These are phyloP conservation scores for Asteroscopus sphinx DNA, from an alignment of 2,888 invertebrate genomes.

Conservation along the genomic window DNA sequence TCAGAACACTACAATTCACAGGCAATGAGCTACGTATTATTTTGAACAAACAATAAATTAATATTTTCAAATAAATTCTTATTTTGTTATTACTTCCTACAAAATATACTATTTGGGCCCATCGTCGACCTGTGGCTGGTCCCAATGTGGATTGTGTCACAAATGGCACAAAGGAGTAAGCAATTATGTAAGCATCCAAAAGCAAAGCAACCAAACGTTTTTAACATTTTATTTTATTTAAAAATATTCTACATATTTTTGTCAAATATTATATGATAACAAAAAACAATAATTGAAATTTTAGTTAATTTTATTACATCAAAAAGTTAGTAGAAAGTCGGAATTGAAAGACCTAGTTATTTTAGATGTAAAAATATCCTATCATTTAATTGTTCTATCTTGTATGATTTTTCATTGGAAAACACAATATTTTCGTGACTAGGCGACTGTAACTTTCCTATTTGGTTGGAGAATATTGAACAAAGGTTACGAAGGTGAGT, in stretches of 20 bases:
- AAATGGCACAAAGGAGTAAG: neutral
- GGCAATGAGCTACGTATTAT: constrained; percentile 61
- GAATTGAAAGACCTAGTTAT: no score
- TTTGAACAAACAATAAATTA: constrained; percentile 40
- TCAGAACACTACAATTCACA: constrained; percentile 67
- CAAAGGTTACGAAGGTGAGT: constrained; percentile 63
- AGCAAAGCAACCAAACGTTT: neutral
- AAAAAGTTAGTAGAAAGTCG: no score
- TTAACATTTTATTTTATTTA: constrained; percentile 16
- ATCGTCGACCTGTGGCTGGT: neutral
- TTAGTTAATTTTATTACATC: neutral
- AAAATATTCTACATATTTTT: constrained; percentile 8
- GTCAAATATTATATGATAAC: constrained; percentile 8
- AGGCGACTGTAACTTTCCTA: constrained; percentile 24
- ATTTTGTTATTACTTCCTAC: neutral
- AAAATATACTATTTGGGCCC: neutral
- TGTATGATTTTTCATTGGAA: constrained; percentile 5
- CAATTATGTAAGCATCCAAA: neutral
- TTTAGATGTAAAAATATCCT: no score
- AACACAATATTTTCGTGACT: constrained; percentile 35
- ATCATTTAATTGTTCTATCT: neutral
- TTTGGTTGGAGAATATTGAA: neutral
- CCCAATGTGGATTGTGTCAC: neutral
- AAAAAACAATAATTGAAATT: neutral
- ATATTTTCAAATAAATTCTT: neutral